Conservation (phyloP, 2,113 vertebrate genomes). For the Antechinus flavipes region DNA sequence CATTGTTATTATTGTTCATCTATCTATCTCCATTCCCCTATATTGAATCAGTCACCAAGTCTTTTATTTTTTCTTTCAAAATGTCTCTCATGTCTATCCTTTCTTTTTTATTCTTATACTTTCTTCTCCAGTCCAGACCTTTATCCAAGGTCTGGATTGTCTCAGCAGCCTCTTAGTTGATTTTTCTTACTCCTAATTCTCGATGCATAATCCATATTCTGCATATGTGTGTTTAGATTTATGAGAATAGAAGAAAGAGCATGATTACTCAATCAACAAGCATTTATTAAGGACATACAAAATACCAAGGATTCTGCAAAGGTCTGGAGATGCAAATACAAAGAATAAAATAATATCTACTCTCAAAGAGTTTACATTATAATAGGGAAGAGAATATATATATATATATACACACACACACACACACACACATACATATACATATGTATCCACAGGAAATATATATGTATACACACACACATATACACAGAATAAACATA, state of each 20-base stretch:
- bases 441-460: not conserved
- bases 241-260: not conserved
- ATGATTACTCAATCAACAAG: not conserved
- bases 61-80: conserved; percentile 10
- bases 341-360: not conserved
- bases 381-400: not conserved
- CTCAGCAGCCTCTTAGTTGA: conserved; percentile 9
- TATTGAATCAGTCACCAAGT: not conserved
- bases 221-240: not conserved
- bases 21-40: conserved; percentile 10
- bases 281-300: not conserved
- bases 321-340: not conserved
- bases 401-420: too few species aligned
- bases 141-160: not conserved
- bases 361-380: not conserved
- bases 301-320: not conserved
- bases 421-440: not conserved
- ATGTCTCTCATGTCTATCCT: not conserved
- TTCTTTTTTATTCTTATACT: not conserved
- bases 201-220: not conserved
- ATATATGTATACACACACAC: not conserved
- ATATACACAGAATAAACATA: not conserved
- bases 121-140: conserved; percentile 6
- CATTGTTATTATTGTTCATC: not conserved
- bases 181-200: not conserved